Evolutionary conservation across 2,113 vertebrate species (phyloP).

Genomic region (Pteropus alecto): DNA sequence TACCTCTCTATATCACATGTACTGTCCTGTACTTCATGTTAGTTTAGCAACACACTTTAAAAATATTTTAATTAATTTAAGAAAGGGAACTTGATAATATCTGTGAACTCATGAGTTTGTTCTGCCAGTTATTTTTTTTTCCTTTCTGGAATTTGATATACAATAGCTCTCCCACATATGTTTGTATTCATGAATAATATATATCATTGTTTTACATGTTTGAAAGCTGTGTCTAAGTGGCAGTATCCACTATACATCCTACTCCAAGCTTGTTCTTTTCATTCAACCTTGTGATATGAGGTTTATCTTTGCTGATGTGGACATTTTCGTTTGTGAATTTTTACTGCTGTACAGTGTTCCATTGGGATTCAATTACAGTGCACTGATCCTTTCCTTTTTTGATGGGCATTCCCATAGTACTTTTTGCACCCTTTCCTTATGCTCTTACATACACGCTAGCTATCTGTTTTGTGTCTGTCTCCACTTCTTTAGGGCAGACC

Average conservation of each 20-base stretch:
- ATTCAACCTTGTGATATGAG: background rate
- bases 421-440: background rate
- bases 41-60: background rate
- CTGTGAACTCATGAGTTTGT: background rate
- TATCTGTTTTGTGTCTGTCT: background rate
- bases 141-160: background rate
- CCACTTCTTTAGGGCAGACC: background rate
- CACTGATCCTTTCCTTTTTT: background rate
- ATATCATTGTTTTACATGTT: background rate
- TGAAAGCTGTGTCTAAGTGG: background rate
- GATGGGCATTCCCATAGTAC: background rate
- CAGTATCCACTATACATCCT: background rate
- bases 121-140: background rate
- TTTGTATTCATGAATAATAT: background rate
- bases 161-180: background rate
- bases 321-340: background rate
- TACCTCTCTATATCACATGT: background rate
- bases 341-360: background rate
- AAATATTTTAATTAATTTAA: background rate
- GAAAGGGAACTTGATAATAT: background rate
- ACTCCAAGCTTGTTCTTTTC: background rate
- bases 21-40: background rate
- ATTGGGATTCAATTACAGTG: fast-evolving
- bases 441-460: background rate
- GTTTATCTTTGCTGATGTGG: background rate